Conservation (phyloP, 2,797 vertebrate genomes). For the Helostoma temminkii region DNA sequence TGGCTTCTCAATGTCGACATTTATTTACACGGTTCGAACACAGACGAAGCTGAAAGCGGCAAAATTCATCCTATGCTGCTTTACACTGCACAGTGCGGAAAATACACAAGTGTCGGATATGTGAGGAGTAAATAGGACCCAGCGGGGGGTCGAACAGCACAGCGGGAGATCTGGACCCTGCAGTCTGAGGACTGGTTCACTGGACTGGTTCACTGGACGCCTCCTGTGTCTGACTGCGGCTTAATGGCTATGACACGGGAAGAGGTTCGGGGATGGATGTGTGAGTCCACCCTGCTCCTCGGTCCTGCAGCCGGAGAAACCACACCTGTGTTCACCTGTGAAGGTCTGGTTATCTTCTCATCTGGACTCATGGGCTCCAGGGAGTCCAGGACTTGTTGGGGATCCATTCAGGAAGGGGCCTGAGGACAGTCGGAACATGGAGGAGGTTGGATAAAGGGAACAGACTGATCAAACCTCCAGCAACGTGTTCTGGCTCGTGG, state of each 20-base stretch:
- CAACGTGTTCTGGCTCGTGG: too few relatives aligned
- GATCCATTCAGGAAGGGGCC: too few relatives aligned
- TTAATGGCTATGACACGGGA: not conserved
- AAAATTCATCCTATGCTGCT: constrained; percentile 22
- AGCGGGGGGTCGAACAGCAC: constrained; percentile 1
- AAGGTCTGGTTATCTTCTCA: not conserved
- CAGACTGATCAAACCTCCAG: too few relatives aligned
- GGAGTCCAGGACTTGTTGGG: too few relatives aligned
- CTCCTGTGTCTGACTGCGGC: not conserved
- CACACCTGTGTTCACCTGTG: not conserved
- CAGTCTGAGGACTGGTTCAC: not conserved
- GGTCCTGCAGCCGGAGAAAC: not conserved
- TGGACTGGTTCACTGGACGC: too few relatives aligned
- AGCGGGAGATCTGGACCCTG: not conserved
- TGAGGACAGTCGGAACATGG: too few relatives aligned
- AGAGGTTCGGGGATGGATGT: not conserved
- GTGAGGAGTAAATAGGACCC: constrained; percentile 31
- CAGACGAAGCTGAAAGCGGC: constrained; percentile 36
- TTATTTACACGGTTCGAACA: constrained; percentile 55
- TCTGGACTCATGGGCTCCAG: too few relatives aligned
- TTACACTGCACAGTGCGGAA: constrained; percentile 40
- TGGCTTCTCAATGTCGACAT: constrained; percentile 56
- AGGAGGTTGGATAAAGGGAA: too few relatives aligned
- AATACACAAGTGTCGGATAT: constrained; percentile 35
- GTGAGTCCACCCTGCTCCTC: not conserved